Evolutionary conservation across 2,797 vertebrate genomes (phyloP).

Genomic region (Melanotaenia boesemani): DNA sequence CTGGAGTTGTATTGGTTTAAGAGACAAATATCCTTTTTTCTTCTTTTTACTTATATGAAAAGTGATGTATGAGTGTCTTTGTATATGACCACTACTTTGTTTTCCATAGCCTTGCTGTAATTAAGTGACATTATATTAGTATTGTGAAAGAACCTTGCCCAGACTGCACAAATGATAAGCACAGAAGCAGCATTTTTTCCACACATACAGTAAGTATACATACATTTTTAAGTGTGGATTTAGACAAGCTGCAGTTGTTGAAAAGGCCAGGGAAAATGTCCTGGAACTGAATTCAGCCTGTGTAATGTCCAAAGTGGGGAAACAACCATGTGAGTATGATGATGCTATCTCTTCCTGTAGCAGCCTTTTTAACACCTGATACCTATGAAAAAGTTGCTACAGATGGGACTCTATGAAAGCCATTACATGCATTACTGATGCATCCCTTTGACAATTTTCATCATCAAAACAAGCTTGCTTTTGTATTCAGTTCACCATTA

Average conservation of each 20-base stretch:
- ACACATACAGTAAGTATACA: conserved; percentile 1
- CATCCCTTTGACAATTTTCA: background rate
- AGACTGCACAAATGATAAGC: conserved; percentile 50
- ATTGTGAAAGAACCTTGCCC: conserved; percentile 6
- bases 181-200: conserved; percentile 62
- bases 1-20: no score
- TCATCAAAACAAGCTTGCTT: background rate
- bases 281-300: background rate
- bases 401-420: background rate
- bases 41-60: no score
- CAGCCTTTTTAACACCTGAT: background rate
- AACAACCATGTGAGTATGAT: no score
- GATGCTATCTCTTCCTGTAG: no score
- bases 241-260: background rate
- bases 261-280: background rate
- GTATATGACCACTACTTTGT: conserved; percentile 3
- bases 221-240: no score
- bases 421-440: conserved; percentile 9
- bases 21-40: no score
- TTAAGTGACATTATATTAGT: conserved; percentile 61
- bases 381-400: background rate
- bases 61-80: no score
- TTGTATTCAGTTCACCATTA: background rate
- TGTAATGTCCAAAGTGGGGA: no score
- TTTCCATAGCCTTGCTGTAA: conserved; percentile 39